Conservation (phyloP, 2,113 vertebrate species). For the Cyprinodon brontotheroides region DNA sequence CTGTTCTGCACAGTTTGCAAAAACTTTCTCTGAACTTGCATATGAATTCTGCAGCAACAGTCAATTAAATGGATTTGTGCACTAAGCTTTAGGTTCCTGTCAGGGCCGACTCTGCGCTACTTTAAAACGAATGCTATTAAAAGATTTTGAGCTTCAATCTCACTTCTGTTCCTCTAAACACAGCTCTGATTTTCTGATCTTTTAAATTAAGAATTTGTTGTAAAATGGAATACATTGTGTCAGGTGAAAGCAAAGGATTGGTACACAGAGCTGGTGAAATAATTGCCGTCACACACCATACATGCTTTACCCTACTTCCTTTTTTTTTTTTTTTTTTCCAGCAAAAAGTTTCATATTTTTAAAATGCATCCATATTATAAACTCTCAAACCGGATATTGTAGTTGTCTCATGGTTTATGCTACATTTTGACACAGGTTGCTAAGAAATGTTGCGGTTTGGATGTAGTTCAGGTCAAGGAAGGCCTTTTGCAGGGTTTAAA, state of each 20-base stretch:
- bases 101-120: neutral
- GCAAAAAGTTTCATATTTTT: neutral
- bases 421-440: too few species aligned
- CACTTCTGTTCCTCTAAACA: neutral
- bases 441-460: too few species aligned
- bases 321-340: neutral
- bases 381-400: neutral
- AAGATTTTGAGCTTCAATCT: neutral
- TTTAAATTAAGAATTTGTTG: neutral
- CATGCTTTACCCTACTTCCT: neutral
- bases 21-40: neutral
- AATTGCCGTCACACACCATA: too few species aligned
- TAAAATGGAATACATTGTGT: neutral
- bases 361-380: neutral
- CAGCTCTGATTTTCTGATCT: neutral
- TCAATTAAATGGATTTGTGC: neutral
- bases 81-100: neutral
- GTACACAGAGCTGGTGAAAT: too few species aligned
- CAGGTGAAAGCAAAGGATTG: neutral
- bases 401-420: neutral
- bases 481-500: too few species aligned
- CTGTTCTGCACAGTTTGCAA: neutral
- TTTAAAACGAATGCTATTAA: neutral
- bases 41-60: neutral
- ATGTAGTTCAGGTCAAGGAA: too few species aligned